Conservation (phyloP, 2,797 vertebrate genomes). For the Craterocephalus amniculus region DNA sequence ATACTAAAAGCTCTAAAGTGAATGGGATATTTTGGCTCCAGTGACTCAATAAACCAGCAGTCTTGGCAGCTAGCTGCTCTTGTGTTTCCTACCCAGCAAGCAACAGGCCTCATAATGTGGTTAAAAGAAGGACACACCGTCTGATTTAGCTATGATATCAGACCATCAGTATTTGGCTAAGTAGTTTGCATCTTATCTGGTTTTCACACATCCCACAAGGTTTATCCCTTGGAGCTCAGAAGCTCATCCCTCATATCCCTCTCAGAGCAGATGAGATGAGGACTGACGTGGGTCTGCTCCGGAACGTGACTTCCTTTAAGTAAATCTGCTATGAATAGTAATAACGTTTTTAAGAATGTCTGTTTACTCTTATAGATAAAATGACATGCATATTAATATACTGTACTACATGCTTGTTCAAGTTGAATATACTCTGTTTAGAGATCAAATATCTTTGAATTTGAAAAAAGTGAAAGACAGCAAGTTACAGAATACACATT, state of each 20-base stretch:
- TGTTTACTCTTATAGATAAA: too few species aligned
- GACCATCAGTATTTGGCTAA: conserved; percentile 56
- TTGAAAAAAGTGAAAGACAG: too few species aligned
- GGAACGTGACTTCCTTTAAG: conserved; percentile 21
- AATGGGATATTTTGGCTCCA: conserved; percentile 54
- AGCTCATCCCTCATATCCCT: conserved; percentile 31
- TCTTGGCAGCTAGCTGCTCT: conserved; percentile 40
- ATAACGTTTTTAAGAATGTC: too few species aligned
- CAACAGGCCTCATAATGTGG: conserved; percentile 42
- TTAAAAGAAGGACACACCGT: conserved; percentile 36
- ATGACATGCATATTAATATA: neutral
- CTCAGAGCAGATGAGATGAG: conserved; percentile 24
- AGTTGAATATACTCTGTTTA: neutral
- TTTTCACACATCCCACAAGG: conserved; percentile 39
- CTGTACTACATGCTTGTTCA: neutral
- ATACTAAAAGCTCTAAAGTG: conserved; percentile 26
- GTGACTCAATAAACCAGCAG: conserved; percentile 19
- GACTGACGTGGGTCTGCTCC: conserved; percentile 24
- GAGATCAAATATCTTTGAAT: too few species aligned
- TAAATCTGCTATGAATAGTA: conserved; percentile 45
- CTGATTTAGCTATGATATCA: conserved; percentile 71
- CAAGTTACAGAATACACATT: too few species aligned
- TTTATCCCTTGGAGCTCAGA: conserved; percentile 42
- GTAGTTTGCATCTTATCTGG: conserved; percentile 37
- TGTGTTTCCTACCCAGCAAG: conserved; percentile 27